These are phyloP conservation scores for Syrista parreyssii DNA, from an alignment of 2,888 invertebrate species.

Conservation along the genomic window DNA sequence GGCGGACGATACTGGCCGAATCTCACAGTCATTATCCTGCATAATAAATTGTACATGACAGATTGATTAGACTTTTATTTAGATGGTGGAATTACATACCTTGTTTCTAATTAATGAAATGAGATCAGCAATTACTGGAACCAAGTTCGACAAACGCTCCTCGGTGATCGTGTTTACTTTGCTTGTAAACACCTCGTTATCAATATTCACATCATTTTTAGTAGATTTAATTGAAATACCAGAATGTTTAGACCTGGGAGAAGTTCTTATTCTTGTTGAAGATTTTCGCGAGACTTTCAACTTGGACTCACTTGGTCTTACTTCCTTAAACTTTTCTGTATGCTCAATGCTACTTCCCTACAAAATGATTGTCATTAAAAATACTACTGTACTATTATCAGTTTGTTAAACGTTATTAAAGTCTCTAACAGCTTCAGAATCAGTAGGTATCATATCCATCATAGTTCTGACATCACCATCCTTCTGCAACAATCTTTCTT, in stretches of 20 bases:
- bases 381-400: not conserved
- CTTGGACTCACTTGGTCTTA: not conserved
- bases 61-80: constrained; percentile 1
- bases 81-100: constrained; percentile 25
- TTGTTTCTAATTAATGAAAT: constrained; percentile 48
- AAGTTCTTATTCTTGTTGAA: not conserved
- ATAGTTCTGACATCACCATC: constrained; percentile 62
- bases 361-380: constrained; percentile 4
- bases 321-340: not conserved
- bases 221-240: constrained; percentile 13
- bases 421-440: constrained; percentile 49
- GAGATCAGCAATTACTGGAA: constrained; percentile 54
- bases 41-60: not conserved
- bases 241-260: not conserved
- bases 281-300: not conserved
- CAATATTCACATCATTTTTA: not conserved
- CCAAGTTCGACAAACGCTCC: constrained; percentile 46
- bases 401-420: constrained; percentile 7
- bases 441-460: constrained; percentile 55
- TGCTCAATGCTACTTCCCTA: not conserved
- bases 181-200: constrained; percentile 5
- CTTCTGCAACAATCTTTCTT: constrained; percentile 35
- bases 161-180: constrained; percentile 35
- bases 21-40: constrained; percentile 34
- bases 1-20: constrained; percentile 29